phyloP scores from a whole-genome alignment of 2,113 vertebrate species.

The Odobenus rosmarus region DNA sequence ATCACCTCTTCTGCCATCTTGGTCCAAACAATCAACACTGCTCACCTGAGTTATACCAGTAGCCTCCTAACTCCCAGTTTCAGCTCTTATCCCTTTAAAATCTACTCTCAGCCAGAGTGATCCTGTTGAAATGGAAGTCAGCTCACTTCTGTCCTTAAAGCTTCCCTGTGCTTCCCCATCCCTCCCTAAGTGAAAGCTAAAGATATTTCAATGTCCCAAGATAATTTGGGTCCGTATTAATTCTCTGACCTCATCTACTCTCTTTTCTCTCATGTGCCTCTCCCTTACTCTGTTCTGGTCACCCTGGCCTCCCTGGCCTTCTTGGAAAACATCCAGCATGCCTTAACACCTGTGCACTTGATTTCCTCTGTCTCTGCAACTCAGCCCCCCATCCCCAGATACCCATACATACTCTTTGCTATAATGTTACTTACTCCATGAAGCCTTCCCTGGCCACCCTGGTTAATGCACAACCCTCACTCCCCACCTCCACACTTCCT shows the following conservation, averaged over 20 bases:
- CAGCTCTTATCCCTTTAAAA: neutral
- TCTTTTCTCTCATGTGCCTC: neutral
- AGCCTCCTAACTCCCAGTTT: neutral
- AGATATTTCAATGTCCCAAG: neutral
- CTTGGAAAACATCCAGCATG: neutral
- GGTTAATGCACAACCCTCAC: neutral
- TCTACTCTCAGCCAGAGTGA: neutral
- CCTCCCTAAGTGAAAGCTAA: neutral
- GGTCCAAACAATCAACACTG: neutral
- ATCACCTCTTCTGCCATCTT: neutral
- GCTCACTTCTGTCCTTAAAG: neutral
- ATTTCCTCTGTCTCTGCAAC: constrained; percentile 4
- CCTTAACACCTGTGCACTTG: neutral
- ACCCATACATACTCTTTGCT: neutral
- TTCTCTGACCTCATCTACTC: neutral
- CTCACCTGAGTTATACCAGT: neutral
- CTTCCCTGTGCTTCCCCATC: neutral
- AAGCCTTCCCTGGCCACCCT: neutral
- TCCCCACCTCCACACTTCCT: neutral
- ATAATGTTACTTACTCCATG: neutral
- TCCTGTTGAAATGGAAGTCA: neutral
- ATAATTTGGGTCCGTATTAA: neutral
- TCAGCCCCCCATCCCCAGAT: no score
- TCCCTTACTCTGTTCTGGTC: neutral
- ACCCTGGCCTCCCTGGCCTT: neutral